phyloP scores from a whole-genome alignment of 2,888 invertebrate genomes.

The Fragum fragum region DNA sequence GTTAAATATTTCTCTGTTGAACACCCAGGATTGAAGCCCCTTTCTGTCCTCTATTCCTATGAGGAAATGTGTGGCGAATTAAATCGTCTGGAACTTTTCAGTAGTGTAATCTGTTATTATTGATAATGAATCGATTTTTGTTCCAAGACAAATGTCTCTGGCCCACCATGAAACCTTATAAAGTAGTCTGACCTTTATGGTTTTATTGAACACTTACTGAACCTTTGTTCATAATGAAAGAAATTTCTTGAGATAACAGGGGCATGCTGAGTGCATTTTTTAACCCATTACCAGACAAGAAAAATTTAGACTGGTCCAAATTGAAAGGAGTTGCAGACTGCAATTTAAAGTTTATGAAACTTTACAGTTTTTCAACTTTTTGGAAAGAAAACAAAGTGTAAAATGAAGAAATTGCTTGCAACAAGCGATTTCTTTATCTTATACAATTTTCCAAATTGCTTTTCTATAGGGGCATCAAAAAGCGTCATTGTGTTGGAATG shows the following conservation, averaged over 20 bases:
- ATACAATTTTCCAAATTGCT: too few relatives aligned
- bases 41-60: not conserved
- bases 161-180: slow-evolving; percentile 1
- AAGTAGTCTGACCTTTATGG: slow-evolving; percentile 3
- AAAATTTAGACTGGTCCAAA: too few relatives aligned
- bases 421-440: too few relatives aligned
- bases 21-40: not conserved
- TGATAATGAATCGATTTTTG: slow-evolving; percentile 11
- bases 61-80: not conserved
- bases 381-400: too few relatives aligned
- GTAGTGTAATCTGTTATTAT: slow-evolving; percentile 2
- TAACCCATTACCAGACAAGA: too few relatives aligned
- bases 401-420: too few relatives aligned
- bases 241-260: not conserved
- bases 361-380: too few relatives aligned
- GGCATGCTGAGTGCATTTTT: not conserved
- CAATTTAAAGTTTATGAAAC: too few relatives aligned
- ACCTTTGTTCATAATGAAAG: not conserved
- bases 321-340: too few relatives aligned
- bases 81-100: slow-evolving; percentile 3
- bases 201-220: not conserved
- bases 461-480: too few relatives aligned
- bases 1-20: too few relatives aligned
- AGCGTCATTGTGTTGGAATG: too few relatives aligned
- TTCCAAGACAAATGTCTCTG: slow-evolving; percentile 5